Evolutionary conservation across 2,888 invertebrate genomes (phyloP).

Genomic region (Caenorhabditis sp.): DNA sequence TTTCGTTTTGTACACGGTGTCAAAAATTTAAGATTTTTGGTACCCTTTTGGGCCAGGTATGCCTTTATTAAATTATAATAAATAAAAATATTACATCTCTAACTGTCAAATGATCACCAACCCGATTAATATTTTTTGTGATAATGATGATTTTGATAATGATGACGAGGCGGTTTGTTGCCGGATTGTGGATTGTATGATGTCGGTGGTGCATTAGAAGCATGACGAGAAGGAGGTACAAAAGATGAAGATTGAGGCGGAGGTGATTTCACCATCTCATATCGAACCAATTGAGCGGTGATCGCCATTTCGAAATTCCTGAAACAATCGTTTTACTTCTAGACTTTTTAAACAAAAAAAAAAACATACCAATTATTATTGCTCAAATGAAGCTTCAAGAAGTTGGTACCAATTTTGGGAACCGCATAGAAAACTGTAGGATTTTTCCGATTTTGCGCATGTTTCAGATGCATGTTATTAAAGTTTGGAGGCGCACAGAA

Average conservation of each 20-base stretch:
- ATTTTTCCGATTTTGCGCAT: neutral
- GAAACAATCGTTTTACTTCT: too few relatives aligned
- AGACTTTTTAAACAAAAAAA: neutral
- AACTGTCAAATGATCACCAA: too few relatives aligned
- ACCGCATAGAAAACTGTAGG: slow-evolving; percentile 2
- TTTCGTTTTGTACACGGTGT: too few relatives aligned
- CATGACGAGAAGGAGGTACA: too few relatives aligned
- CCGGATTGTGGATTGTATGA: too few relatives aligned
- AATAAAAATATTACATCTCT: too few relatives aligned
- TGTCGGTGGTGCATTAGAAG: too few relatives aligned
- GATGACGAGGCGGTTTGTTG: neutral
- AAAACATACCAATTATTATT: slow-evolving; percentile 2
- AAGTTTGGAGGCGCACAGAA: neutral
- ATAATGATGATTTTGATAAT: too few relatives aligned
- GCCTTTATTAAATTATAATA: too few relatives aligned
- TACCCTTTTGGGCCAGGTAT: too few relatives aligned
- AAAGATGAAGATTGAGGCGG: neutral
- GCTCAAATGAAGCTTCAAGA: neutral
- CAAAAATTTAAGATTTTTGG: too few relatives aligned
- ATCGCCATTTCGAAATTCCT: slow-evolving; percentile 1
- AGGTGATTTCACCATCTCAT: neutral
- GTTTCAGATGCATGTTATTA: neutral
- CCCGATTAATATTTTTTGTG: neutral
- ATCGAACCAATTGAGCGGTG: neutral
- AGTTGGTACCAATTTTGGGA: neutral